These are phyloP conservation scores for Leucozona laternaria DNA, from an alignment of 2,888 invertebrate genomes.

Conservation along the genomic window DNA sequence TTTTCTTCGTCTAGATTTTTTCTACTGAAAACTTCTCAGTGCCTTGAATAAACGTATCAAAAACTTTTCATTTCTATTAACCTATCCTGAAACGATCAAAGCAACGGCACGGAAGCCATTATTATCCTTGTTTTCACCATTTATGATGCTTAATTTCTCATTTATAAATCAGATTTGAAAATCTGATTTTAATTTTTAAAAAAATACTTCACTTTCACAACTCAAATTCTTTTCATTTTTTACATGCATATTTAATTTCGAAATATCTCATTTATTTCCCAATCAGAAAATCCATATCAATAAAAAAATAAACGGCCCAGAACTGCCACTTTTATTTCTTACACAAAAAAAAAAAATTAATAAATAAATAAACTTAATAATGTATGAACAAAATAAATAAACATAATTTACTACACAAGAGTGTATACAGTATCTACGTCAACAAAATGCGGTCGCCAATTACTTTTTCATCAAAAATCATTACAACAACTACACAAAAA, in stretches of 20 bases:
- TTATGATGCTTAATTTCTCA: too few species aligned
- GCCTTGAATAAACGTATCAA: too few species aligned
- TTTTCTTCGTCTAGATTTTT: too few species aligned
- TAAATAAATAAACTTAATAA: constrained; percentile 15
- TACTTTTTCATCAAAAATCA: constrained; percentile 43
- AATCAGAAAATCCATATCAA: neutral
- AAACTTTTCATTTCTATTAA: too few species aligned
- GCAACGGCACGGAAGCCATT: too few species aligned
- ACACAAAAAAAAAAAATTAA: neutral
- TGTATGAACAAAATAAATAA: constrained; percentile 46
- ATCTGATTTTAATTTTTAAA: too few species aligned
- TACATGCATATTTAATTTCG: neutral
- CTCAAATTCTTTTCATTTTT: neutral
- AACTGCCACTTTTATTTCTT: neutral
- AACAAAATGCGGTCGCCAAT: constrained; percentile 37
- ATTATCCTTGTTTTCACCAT: too few species aligned
- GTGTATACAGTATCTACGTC: neutral
- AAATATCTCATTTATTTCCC: neutral
- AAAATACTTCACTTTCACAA: neutral
- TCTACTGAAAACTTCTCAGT: too few species aligned
- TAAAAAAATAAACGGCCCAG: neutral
- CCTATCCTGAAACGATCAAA: too few species aligned
- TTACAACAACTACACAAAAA: constrained; percentile 7
- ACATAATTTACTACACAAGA: constrained; percentile 16
- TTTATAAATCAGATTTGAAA: too few species aligned